A percentile compares a stretch with the other conserved stretches of the same genome.
Evolutionary conservation across 2,888 invertebrate species (phyloP).

Genomic region (Pseudococcus longispinus): DNA sequence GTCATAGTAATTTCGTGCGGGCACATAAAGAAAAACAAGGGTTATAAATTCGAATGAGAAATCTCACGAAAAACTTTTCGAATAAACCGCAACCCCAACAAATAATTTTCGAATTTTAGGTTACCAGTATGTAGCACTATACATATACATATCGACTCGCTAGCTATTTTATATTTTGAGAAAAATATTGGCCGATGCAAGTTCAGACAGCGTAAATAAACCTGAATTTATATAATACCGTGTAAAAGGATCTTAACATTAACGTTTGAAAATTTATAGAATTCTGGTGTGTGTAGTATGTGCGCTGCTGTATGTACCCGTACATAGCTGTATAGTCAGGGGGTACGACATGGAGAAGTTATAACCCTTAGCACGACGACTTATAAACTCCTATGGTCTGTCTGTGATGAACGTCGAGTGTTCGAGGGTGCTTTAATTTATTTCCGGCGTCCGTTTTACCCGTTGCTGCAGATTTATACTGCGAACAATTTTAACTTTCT

Average conservation of each 20-base stretch:
- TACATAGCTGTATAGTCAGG: no score
- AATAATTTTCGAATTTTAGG: constrained; percentile 34
- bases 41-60: constrained; percentile 18
- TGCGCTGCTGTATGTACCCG: background rate
- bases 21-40: background rate
- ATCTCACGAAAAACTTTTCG: constrained; percentile 36
- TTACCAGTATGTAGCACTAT: background rate
- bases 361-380: constrained; percentile 39
- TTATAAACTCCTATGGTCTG: constrained; percentile 45
- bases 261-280: constrained; percentile 40
- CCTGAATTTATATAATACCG: constrained; percentile 43
- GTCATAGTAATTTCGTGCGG: constrained; percentile 15
- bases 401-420: constrained; percentile 38
- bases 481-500: constrained; percentile 26
- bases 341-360: constrained; percentile 28
- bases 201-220: constrained; percentile 43
- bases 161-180: constrained; percentile 16
- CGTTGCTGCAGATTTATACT: background rate
- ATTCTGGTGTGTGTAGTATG: background rate
- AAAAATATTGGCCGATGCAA: constrained; percentile 39
- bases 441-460: constrained; percentile 37
- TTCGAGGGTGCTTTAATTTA: constrained; percentile 45
- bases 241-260: constrained; percentile 45
- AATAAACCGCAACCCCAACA: constrained; percentile 28
- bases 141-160: constrained; percentile 15